Conservation (phyloP, 2,113 vertebrate genomes). For the Phrynosoma platyrhinos region DNA sequence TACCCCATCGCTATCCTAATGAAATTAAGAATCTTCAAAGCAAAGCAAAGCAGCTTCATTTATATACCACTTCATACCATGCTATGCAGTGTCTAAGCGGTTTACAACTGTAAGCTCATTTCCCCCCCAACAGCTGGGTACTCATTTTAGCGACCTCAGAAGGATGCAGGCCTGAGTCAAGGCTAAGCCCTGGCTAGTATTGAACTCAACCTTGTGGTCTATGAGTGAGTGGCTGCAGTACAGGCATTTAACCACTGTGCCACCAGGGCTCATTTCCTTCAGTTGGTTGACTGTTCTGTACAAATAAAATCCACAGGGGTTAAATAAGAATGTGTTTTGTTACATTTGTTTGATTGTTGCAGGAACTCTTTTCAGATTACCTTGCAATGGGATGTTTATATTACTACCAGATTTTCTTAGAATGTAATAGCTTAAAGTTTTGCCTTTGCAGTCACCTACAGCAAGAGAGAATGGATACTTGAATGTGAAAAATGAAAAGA, state of each 20-base stretch:
- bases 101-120: too few species aligned
- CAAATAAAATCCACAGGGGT: not conserved
- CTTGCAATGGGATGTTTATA: not conserved
- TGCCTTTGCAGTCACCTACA: not conserved
- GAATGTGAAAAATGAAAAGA: not conserved
- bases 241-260: too few species aligned
- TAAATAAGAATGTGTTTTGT: not conserved
- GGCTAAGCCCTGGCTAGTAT: too few species aligned
- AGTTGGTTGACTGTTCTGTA: not conserved
- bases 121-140: too few species aligned
- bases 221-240: too few species aligned
- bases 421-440: conserved; percentile 7
- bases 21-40: not conserved
- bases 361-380: not conserved
- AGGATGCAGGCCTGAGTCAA: too few species aligned
- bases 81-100: too few species aligned
- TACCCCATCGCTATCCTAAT: not conserved
- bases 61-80: too few species aligned
- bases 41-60: too few species aligned
- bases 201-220: too few species aligned
- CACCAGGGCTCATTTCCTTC: not conserved
- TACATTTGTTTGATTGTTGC: not conserved
- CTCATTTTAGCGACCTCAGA: too few species aligned
- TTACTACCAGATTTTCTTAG: not conserved
- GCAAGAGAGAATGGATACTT: not conserved